Conservation (phyloP, 2,113 vertebrate genomes). For the Gopherus flavomarginatus region DNA sequence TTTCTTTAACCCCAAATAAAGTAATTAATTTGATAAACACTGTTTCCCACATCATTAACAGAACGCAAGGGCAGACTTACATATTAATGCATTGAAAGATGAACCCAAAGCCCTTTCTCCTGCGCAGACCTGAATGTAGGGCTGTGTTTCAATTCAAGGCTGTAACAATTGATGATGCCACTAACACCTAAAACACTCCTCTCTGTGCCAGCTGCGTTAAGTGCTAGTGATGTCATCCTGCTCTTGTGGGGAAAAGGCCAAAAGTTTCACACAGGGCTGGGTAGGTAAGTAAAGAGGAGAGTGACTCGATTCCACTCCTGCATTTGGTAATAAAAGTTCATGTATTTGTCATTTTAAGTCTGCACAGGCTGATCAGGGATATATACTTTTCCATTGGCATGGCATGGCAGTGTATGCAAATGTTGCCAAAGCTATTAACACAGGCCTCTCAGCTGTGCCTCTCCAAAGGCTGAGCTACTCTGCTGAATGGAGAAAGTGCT, state of each 20-base stretch:
- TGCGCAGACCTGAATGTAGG: background rate
- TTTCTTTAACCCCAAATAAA: background rate
- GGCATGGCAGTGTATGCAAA: background rate
- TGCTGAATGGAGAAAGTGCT: background rate
- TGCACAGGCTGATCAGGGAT: background rate
- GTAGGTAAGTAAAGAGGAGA: fast-evolving
- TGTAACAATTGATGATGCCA: fast-evolving
- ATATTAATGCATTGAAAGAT: fast-evolving
- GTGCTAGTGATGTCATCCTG: fast-evolving
- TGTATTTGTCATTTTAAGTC: fast-evolving
- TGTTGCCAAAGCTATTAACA: background rate
- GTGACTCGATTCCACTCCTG: fast-evolving
- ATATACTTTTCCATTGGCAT: background rate
- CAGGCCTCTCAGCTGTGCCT: background rate
- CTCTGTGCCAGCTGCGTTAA: background rate
- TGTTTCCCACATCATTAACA: background rate
- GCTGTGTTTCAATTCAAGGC: background rate
- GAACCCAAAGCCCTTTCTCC: background rate
- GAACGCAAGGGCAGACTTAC: background rate
- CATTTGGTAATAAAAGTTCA: fast-evolving
- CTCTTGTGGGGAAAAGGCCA: fast-evolving
- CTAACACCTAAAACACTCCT: fast-evolving
- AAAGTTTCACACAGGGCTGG: background rate
- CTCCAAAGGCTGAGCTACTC: background rate
- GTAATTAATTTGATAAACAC: background rate